Conservation (phyloP, 2,888 invertebrate species). For the Drosophila anomalata region DNA sequence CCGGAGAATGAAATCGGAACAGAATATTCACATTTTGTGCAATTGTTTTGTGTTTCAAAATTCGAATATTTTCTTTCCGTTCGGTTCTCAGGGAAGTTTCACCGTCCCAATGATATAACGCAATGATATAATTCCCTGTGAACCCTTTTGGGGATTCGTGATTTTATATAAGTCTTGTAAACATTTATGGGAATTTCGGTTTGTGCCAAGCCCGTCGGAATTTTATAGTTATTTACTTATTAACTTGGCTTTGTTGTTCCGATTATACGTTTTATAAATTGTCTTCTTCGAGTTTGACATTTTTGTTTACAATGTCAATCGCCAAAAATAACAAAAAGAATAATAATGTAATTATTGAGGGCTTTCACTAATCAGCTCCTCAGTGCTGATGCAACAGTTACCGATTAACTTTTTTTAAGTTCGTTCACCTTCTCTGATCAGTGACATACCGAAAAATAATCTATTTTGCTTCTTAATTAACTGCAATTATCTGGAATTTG, state of each 20-base stretch:
- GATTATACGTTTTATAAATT: neutral
- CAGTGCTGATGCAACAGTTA: conserved; percentile 17
- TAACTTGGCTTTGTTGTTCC: neutral
- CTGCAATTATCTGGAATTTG: conserved; percentile 43
- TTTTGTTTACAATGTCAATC: neutral
- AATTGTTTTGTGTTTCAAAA: conserved; percentile 10
- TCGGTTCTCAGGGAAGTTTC: conserved; percentile 6
- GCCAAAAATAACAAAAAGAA: neutral
- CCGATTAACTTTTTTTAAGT: conserved; percentile 40
- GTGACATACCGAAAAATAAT: conserved; percentile 20
- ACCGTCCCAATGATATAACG: conserved; percentile 14
- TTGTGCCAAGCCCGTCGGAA: neutral
- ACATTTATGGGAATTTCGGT: neutral
- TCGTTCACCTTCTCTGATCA: conserved; percentile 53
- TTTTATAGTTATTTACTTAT: neutral
- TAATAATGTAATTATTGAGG: conserved; percentile 10
- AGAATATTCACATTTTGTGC: conserved; percentile 5
- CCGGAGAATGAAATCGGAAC: conserved; percentile 12
- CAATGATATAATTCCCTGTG: conserved; percentile 21
- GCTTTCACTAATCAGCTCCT: conserved; percentile 12
- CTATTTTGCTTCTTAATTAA: conserved; percentile 31
- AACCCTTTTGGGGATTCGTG: neutral
- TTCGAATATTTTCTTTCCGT: conserved; percentile 4
- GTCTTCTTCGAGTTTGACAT: neutral
- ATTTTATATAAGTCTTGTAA: conserved; percentile 10